Evolutionary conservation across 2,113 vertebrate genomes (phyloP), one percentile per base, ranked within the genome.

Genomic region (Bubo scandiacus): DNA sequence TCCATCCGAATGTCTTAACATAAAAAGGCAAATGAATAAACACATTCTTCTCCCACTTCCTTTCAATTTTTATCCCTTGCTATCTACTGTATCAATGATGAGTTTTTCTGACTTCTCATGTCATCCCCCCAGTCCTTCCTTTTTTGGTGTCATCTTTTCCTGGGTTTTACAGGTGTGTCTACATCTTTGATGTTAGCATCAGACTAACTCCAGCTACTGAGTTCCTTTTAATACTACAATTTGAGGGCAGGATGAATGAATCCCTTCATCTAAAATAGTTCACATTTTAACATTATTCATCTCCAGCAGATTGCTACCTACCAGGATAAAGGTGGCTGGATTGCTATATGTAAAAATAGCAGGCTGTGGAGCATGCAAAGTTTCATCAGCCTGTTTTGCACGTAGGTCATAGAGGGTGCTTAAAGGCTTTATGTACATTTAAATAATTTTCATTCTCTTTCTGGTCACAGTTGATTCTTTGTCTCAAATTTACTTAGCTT

Each of bases 401-500:
- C 6, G 0, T 11, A 32, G 58, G 47, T 83, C 54, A 34, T 42
- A 45, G 55, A 59, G 11, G 3, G 23, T 59, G 43, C 62, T 77
- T 47, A 59, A 89, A 73, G 54, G 15, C 43, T 86, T 83, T 89
- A 43, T 75, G 47, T 81, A 40, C 26, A 5, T 72, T 83, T 81
- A 78, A 94, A 81, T 78, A 63, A 86, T 65, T 91, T 82, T 79
- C n/a, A 51, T 89, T 91, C 38, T 77, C 54, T 88, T 63, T 88
- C 54, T 88, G 91, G n/a, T 91, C 43, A 40, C 32, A 42, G 62
- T 59, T 89, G 42, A 86, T 67, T 86, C 54, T 81, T 66, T 26
- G 57, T 58, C 80, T 83, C 75, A 63, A 29, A 49, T 58, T 70
- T 83, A 45, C 62, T 70, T 81, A 57, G 34, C 27, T 49, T 82